Base-by-base conservation (phyloP, 2,113 vertebrate species). In the Dolichallabes microphthalmus region DNA sequence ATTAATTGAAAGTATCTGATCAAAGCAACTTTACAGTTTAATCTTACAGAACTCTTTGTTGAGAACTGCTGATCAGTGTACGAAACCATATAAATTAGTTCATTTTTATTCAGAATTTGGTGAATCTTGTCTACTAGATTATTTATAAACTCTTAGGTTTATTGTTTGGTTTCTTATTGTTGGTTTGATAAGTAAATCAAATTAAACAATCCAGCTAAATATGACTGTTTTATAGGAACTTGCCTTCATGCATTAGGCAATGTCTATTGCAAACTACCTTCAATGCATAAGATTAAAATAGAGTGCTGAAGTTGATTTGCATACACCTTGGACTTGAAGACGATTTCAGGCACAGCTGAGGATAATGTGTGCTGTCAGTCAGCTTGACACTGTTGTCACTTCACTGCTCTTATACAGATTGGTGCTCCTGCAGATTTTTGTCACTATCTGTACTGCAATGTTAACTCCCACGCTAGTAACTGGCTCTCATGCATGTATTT, bases 331-430 rank as follows among this genome's bases (percentile, higher is more conserved):
- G 50, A 74, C 4, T 50, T 22, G 68, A 71, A 20, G 17, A 19
- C 12, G n/a, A 20, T n/a, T 52, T 74, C 71, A n/a, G 45, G 71
- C 45, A n/a, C n/a, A 50, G 71, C 25, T 75, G 25, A 75, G 73
- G 25, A 75, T 75, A 75, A 53, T 52, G 25, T 75, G 25, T 52
- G 73, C 25, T 53, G 73, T 75, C 73, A 75, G 50, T 75, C 69
- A 50, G 39, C 22, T 71, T 12, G 64, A 68, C 30, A 68, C 27
- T 35, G 45, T 50, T 74, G 69, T n/a, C 25, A 68, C 32, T 35
- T 68, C 68, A 19, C 35, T 71, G 32, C 74, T n/a, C 15, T 30
- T 30, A 30, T 27, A 53, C 15, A 15, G 50, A 76, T 76, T 55
- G 27, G n/a, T 76, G 25, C 50, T 53, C 14, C 14, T 55, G 27